Base-by-base conservation (phyloP, 2,113 vertebrate genomes). In the Triplophysa dalaica region DNA sequence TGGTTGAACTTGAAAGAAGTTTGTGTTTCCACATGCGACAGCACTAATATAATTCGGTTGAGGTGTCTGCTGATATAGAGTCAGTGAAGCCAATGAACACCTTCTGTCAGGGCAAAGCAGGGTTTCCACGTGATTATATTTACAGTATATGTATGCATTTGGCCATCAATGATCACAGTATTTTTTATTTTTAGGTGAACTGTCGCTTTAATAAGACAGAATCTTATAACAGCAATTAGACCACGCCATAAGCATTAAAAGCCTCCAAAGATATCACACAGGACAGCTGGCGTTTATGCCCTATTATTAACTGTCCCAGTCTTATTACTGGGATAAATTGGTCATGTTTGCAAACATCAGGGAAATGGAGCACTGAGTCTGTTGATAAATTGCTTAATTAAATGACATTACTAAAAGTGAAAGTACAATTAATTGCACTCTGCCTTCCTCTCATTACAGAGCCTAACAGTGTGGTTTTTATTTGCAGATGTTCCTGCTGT, bases 321-420 rank as follows among this genome's bases (percentile, higher is more conserved):
- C 78, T 74, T 78, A 69, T 75, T 84, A 67, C 83, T 62, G 12
- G 65, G 24, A 79, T 70, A 75, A 61, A 76, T 56, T 24, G 65
- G 13, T 29, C 60, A 65, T 79, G 75, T 74, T 68, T 64, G 29
- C 58, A 29, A 62, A 65, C 38, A 61, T 64, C 54, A 21, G 70
- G 83, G 80, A 66, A 79, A 79, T 75, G 66, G 61, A 26, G n/a
- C 64, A 73, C 11, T 22, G 48, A 76, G 73, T 76, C 22, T 72
- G 75, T 84, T 75, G 62, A 81, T 70, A 79, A 82, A 82, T 65
- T 76, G 70, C 77, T 84, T 79, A 82, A 82, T 84, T 79, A 84
- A 82, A 72, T 67, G 52, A 79, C 70, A 38, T 52, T 6, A 19
- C 50, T 66, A 78, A 70, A 52, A 64, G 78, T 79, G 22, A 81